Evolutionary conservation across 2,113 vertebrate genomes (phyloP).

Genomic region (Plecotus auritus): DNA sequence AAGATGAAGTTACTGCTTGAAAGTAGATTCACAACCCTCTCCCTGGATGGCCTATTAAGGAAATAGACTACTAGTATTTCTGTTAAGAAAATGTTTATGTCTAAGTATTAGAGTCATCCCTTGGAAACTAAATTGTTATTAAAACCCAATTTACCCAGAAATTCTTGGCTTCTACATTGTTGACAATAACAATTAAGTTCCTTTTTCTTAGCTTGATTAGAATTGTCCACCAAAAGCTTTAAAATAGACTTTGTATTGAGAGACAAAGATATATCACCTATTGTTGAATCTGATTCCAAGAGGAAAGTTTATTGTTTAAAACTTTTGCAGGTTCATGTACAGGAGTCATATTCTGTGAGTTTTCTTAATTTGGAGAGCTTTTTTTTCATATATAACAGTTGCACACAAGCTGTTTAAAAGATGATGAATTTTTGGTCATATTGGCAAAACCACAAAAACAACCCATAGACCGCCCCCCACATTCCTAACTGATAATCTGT

Average conservation of each 20-base stretch:
- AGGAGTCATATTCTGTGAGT: neutral
- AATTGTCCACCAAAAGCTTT: neutral
- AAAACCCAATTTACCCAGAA: neutral
- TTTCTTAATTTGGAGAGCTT: constrained; percentile 8
- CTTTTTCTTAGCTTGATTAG: neutral
- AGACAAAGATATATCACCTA: neutral
- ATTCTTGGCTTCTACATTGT: neutral
- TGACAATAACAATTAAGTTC: neutral
- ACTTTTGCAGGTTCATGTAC: neutral
- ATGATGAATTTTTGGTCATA: neutral
- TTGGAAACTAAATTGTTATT: neutral
- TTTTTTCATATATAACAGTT: neutral
- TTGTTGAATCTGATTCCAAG: neutral
- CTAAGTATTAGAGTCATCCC: neutral
- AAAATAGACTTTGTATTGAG: neutral
- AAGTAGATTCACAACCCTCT: neutral
- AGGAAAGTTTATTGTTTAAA: neutral
- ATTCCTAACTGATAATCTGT: neutral
- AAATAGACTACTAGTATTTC: neutral
- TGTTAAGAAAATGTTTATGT: neutral
- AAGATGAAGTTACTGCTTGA: neutral
- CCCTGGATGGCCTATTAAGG: neutral
- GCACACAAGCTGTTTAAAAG: neutral
- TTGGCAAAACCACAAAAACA: neutral
- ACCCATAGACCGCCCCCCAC: neutral